Percentiles rank a stretch among this genome's conserved stretches.
Evolutionary conservation across 2,797 vertebrate genomes (phyloP).

Genomic region (Mionectes olivaceus): DNA sequence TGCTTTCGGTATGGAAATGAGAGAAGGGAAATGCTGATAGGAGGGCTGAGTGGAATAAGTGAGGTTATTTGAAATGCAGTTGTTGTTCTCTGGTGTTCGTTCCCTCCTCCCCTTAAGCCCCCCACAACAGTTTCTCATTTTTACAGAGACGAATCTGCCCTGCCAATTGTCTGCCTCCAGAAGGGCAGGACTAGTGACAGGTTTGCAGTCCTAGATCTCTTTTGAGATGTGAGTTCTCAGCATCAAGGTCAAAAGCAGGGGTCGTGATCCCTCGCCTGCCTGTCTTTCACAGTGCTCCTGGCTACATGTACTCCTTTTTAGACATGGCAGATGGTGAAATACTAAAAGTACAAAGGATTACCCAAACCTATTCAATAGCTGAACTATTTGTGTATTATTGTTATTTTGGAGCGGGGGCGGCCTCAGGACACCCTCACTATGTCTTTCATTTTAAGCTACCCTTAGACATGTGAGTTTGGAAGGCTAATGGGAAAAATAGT

Average conservation of each 20-base stretch:
- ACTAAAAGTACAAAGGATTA: conserved; percentile 60
- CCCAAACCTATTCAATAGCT: conserved; percentile 36
- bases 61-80: conserved; percentile 31
- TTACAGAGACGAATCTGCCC: conserved; percentile 15
- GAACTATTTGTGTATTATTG: conserved; percentile 49
- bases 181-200: conserved; percentile 21
- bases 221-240: conserved; percentile 51
- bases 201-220: conserved; percentile 48
- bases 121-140: conserved; percentile 28
- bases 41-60: neutral
- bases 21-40: conserved; percentile 36
- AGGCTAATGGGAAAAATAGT: neutral
- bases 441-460: conserved; percentile 18
- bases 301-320: conserved; percentile 60
- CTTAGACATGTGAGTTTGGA: neutral
- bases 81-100: neutral
- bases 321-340: conserved; percentile 62
- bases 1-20: conserved; percentile 37
- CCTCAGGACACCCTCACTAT: neutral
- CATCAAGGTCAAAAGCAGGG: conserved; percentile 62
- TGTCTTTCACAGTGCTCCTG: conserved; percentile 56
- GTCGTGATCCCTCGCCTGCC: conserved; percentile 45
- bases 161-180: conserved; percentile 9
- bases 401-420: neutral
- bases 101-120: neutral